Conservation (phyloP, 2,888 invertebrate species). For the Apocheima hispidaria region DNA sequence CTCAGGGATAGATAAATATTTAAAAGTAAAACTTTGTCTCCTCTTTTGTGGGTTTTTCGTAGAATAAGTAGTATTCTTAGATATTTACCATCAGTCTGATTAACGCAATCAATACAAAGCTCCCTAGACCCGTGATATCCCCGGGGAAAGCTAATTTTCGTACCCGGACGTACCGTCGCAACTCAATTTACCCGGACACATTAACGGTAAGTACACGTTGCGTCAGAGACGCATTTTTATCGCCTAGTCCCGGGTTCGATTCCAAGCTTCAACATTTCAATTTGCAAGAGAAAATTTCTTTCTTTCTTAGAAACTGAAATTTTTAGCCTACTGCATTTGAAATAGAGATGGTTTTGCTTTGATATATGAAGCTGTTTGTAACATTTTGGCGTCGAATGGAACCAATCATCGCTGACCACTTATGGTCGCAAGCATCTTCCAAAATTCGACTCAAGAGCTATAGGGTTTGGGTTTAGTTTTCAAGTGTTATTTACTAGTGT, state of each 20-base stretch:
- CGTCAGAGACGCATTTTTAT: constrained; percentile 77
- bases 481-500: constrained; percentile 44
- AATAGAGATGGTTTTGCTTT: constrained; percentile 51
- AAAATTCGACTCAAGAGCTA: constrained; percentile 48
- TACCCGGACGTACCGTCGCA: constrained; percentile 75
- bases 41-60: too few species aligned
- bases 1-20: too few species aligned
- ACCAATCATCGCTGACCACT: constrained; percentile 81
- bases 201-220: constrained; percentile 82
- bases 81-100: constrained; percentile 30
- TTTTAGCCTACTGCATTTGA: not conserved
- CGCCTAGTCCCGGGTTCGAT: constrained; percentile 65
- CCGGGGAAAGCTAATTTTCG: constrained; percentile 78
- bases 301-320: not conserved
- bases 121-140: constrained; percentile 47
- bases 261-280: constrained; percentile 78
- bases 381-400: constrained; percentile 50
- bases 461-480: constrained; percentile 52
- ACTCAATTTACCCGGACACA: constrained; percentile 84
- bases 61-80: not conserved
- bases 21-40: too few species aligned
- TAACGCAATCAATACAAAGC: constrained; percentile 33
- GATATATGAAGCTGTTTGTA: constrained; percentile 46
- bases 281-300: constrained; percentile 59
- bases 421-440: constrained; percentile 32